A percentile compares a stretch with the other conserved stretches of the same genome.
Evolutionary conservation across 30 jellyfish, hydroid and myxozoan genomes (phyloP).

Genomic region (Nemopilema nomurai): DNA sequence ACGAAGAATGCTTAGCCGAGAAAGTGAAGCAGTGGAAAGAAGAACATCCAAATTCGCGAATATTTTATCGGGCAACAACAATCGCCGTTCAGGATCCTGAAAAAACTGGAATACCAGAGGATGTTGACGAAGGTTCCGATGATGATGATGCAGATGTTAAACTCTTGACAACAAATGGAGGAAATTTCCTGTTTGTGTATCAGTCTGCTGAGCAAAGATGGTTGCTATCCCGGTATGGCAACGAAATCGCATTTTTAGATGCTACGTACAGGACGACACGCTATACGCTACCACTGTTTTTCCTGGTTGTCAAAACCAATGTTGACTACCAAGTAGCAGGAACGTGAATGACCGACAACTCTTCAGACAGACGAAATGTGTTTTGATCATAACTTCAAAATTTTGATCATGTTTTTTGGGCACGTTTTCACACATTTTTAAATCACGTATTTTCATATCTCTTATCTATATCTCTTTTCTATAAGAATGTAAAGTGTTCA

Average conservation of each 20-base stretch:
- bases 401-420: too few relatives aligned
- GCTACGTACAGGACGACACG: slow-evolving; percentile 70
- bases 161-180: not conserved
- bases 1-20: slow-evolving; percentile 20
- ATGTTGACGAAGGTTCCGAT: not conserved
- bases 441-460: too few relatives aligned
- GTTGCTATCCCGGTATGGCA: slow-evolving; percentile 72
- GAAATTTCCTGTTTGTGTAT: slow-evolving; percentile 52
- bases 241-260: slow-evolving; percentile 58
- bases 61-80: slow-evolving; percentile 11
- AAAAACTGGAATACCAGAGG: not conserved
- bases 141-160: not conserved
- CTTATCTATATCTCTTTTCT: not conserved
- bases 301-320: slow-evolving; percentile 79
- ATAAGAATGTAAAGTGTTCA: not conserved
- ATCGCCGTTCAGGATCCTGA: not conserved
- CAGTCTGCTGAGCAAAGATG: slow-evolving; percentile 73
- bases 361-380: slow-evolving; percentile 45
- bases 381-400: too few relatives aligned
- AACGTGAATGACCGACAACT: slow-evolving; percentile 56
- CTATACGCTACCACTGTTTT: slow-evolving; percentile 71
- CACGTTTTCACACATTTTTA: too few relatives aligned
- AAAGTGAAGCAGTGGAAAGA: slow-evolving; percentile 27
- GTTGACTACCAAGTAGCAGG: slow-evolving; percentile 84
- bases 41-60: slow-evolving; percentile 11